Base-by-base conservation (phyloP, 2,888 invertebrate species). In the Pegoplata infirma region DNA sequence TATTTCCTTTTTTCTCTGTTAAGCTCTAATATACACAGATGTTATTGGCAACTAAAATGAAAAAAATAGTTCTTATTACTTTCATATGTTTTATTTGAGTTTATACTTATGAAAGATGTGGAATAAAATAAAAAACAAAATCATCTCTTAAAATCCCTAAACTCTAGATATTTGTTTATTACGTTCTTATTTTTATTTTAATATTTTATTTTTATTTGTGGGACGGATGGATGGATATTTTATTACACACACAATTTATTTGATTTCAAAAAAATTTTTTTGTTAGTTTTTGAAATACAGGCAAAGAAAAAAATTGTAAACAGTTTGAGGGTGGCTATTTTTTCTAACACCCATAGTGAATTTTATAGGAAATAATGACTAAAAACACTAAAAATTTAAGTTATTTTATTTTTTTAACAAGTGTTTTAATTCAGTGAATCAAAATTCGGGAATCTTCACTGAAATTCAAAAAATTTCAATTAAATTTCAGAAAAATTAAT, bases 21-120 rank as follows among this genome's bases (percentile, higher is more conserved):
- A 64, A 64, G 32, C 36, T 36, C 10, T 1, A 32, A 58, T 10
- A 28, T 19, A 73, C 47, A 40, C 73, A 73, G 73, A 64, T 73
- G 73, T 51, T 73, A 58, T 73, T 73, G 73, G 73, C 73, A 64
- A 40, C 73, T 73, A 32, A 58, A 68, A 49, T 16, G 4, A 7
- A 23, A 28, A 71, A 71, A 32, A 46, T 55, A 64, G 56, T 64
- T 58, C 21, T 64, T 47, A 64, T 66, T 64, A 73, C 64, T 44
- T 58, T 23, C 28, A 58, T 40, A 64, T 73, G 58, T 56, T 55
- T 51, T 73, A 58, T 73, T 73, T 73, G 64, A 58, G 25, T 73
- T 64, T 49, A 25, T 64, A 21, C 73, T 73, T 73, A 71, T 53
- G 14, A 19, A 32, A 59, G 49, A 59, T 46, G 3, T 36, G 49